Conservation (phyloP, 2,113 vertebrate species). For the Todiramphus saurophagus region DNA sequence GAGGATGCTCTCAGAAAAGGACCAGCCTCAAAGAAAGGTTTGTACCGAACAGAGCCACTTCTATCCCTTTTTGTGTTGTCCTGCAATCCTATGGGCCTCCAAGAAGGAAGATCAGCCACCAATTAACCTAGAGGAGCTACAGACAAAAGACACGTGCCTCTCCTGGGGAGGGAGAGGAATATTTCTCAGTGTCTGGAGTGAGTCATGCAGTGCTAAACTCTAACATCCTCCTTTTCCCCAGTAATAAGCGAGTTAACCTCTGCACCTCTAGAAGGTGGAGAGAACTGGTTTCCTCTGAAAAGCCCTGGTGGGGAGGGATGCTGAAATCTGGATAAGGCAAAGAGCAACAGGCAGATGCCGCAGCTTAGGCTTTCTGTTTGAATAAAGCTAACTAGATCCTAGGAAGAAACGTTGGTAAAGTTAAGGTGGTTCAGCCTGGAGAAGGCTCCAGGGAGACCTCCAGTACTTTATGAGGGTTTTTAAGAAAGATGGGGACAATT, state of each 20-base stretch:
- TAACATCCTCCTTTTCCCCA: not conserved
- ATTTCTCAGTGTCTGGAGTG: not conserved
- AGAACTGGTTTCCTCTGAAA: not conserved
- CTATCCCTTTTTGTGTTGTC: not conserved
- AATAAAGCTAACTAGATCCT: not conserved
- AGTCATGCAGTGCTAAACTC: no score
- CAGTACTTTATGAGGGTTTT: not conserved
- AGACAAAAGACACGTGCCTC: not conserved
- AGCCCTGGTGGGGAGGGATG: not conserved
- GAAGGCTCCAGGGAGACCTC: not conserved
- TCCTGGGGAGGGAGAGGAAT: not conserved
- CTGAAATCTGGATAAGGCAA: not conserved
- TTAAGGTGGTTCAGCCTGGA: not conserved
- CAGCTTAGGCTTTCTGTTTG: not conserved
- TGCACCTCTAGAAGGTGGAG: not conserved
- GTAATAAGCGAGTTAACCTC: no score
- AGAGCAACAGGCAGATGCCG: not conserved
- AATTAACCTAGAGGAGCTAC: not conserved
- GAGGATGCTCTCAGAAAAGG: not conserved
- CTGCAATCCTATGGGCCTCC: not conserved
- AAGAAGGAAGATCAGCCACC: not conserved
- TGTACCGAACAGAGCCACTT: not conserved
- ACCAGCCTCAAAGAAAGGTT: not conserved
- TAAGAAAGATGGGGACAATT: not conserved
- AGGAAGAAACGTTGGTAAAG: not conserved